Percentiles rank a stretch among this genome's conserved stretches.
These are phyloP conservation scores for Argopecten irradians DNA, from an alignment of 1,140 invertebrate genomes.

Conservation along the genomic window DNA sequence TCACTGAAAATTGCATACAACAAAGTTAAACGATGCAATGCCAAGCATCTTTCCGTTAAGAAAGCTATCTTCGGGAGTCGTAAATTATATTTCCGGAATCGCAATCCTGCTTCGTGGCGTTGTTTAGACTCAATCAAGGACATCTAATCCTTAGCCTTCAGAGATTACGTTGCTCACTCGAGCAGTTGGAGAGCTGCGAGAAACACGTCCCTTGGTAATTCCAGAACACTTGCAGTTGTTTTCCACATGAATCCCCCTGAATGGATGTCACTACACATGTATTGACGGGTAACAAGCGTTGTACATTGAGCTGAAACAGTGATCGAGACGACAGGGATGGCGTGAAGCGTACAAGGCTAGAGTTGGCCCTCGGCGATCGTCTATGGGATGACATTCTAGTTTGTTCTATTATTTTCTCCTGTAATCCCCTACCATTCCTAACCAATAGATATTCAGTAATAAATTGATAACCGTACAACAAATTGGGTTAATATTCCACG, in stretches of 20 bases:
- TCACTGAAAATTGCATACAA: not conserved
- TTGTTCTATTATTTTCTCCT: not conserved
- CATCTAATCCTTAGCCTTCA: not conserved
- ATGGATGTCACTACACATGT: not conserved
- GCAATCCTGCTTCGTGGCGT: not conserved
- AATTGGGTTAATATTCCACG: not conserved
- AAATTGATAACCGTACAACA: not conserved
- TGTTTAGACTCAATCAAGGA: not conserved
- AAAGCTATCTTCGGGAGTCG: not conserved
- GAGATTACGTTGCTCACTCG: slow-evolving; percentile 6
- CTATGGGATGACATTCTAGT: not conserved
- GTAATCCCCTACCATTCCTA: not conserved
- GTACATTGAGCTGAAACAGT: not conserved
- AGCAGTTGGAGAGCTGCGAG: not conserved
- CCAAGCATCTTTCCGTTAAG: not conserved
- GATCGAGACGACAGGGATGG: not conserved
- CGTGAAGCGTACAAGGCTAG: not conserved
- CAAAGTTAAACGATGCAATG: not conserved
- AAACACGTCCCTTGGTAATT: not conserved
- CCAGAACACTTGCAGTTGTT: not conserved
- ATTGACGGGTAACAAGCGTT: not conserved
- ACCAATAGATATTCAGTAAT: not conserved
- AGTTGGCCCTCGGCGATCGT: not conserved
- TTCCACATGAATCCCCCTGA: not conserved
- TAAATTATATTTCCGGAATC: not conserved